Evolutionary conservation across 2,113 vertebrate species (phyloP).

Genomic region (Rhineura floridana): DNA sequence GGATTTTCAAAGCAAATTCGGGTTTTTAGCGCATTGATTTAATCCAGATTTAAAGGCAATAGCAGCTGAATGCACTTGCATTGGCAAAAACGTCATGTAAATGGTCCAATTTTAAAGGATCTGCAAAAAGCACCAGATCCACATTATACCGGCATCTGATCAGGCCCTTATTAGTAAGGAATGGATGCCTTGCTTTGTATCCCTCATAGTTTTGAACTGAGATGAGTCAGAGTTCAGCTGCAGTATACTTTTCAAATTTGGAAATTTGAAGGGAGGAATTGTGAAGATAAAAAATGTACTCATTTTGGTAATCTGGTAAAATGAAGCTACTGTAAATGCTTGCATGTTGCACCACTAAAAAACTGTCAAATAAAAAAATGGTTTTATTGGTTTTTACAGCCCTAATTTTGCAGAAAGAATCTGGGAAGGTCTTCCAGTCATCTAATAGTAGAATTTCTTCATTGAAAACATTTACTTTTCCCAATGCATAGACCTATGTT

Average conservation of each 20-base stretch:
- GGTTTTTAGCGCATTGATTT: no score
- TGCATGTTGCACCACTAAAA: background rate
- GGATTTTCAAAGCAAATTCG: no score
- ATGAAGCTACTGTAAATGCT: background rate
- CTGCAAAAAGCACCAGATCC: no score
- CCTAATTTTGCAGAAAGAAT: background rate
- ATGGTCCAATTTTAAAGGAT: no score
- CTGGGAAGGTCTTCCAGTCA: background rate
- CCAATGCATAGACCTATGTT: no score
- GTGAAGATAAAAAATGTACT: background rate
- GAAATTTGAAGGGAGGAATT: background rate
- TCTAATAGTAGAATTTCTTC: background rate
- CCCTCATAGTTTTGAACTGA: background rate
- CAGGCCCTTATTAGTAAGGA: background rate
- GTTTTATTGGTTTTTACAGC: background rate
- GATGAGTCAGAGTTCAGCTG: background rate
- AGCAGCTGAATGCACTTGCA: no score
- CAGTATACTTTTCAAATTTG: background rate
- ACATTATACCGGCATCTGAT: background rate
- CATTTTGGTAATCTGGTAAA: background rate
- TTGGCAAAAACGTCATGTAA: no score
- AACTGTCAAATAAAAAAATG: background rate
- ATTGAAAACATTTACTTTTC: background rate
- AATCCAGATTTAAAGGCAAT: no score
- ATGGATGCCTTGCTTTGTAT: background rate